Evolutionary conservation across 2,797 vertebrate genomes (phyloP).

Genomic region (Hephaestus fuliginosus): DNA sequence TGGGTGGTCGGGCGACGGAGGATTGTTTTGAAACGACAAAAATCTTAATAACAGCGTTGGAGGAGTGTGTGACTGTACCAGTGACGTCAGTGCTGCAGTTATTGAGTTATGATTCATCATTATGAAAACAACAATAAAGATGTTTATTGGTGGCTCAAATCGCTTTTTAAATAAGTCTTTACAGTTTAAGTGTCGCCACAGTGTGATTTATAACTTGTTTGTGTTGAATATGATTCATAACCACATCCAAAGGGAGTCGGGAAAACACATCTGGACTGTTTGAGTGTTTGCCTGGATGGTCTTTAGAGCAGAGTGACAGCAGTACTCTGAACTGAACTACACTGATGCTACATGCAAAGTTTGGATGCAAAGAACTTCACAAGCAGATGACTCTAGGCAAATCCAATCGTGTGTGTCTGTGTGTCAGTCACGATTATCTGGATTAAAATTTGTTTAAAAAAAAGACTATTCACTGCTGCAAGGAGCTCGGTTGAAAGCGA

Average conservation of each 20-base stretch:
- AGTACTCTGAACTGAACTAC: not conserved
- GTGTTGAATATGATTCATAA: not conserved
- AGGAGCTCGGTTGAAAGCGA: no score
- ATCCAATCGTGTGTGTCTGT: not conserved
- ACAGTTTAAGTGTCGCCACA: not conserved
- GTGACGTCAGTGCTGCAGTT: conserved; percentile 35
- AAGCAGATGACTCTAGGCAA: not conserved
- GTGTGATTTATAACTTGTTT: not conserved
- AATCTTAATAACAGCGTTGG: conserved; percentile 59
- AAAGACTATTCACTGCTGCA: no score
- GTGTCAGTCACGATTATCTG: not conserved
- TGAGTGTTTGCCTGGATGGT: not conserved
- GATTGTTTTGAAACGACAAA: conserved; percentile 66
- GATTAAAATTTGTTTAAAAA: no score
- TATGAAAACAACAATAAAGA: not conserved
- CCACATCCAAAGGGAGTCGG: not conserved
- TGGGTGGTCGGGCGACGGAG: conserved; percentile 55
- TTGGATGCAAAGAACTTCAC: conserved; percentile 8
- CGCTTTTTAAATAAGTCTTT: not conserved
- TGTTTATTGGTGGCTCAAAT: not conserved
- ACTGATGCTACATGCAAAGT: conserved; percentile 11
- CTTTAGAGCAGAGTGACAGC: not conserved
- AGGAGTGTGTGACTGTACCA: conserved; percentile 40
- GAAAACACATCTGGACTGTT: not conserved
- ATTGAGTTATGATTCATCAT: conserved; percentile 28